Evolutionary conservation across 2,797 vertebrate genomes (phyloP).

Genomic region (Halcyon badia): DNA sequence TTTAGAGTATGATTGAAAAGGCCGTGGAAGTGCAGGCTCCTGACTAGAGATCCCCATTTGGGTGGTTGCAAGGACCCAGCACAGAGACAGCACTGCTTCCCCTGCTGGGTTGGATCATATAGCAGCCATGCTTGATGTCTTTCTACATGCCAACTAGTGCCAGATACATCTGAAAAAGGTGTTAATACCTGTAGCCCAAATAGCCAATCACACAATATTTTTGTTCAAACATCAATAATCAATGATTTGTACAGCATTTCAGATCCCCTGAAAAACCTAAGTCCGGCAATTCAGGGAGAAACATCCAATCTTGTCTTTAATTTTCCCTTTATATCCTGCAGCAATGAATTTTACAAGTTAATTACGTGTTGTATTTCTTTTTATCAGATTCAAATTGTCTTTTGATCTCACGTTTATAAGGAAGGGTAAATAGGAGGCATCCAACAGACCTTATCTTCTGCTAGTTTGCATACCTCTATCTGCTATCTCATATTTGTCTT

Average conservation of each 20-base stretch:
- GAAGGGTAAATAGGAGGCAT: constrained; percentile 36
- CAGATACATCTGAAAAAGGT: background rate
- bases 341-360: constrained; percentile 22
- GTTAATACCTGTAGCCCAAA: background rate
- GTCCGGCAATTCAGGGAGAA: background rate
- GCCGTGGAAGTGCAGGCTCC: background rate
- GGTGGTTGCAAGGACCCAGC: background rate
- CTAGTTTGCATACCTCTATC: constrained; percentile 34
- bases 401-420: constrained; percentile 40
- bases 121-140: background rate
- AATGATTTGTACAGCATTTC: background rate
- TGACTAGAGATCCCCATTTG: background rate
- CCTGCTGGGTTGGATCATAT: background rate
- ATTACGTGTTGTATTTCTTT: background rate
- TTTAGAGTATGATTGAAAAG: background rate
- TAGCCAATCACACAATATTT: background rate
- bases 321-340: background rate
- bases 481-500: constrained; percentile 12
- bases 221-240: background rate
- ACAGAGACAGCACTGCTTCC: background rate
- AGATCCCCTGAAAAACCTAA: background rate
- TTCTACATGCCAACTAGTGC: background rate
- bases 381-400: constrained; percentile 23
- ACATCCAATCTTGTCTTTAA: background rate
- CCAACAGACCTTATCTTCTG: constrained; percentile 8